Evolutionary conservation across 92 coral and sea anemone species (phyloP), one percentile per base, ranked within the genome.

Genomic region (Metridium senile): DNA sequence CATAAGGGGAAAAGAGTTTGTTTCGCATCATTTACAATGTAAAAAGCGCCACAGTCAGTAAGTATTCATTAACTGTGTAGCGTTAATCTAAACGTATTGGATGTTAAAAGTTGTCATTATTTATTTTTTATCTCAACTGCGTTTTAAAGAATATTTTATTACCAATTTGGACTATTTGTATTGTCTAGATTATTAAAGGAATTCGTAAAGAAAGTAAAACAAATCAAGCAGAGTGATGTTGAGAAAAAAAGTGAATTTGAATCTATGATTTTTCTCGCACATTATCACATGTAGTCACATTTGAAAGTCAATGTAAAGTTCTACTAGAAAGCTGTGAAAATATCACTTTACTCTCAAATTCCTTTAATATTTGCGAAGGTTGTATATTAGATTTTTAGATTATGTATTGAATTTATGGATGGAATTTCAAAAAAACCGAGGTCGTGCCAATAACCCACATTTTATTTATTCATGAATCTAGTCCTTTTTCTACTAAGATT

Each of bases 401-500:
- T n/a, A n/a, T n/a, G n/a, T n/a, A n/a, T n/a, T n/a, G n/a, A n/a
- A n/a, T n/a, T n/a, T n/a, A n/a, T n/a, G n/a, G n/a, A n/a, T n/a
- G n/a, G n/a, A 16, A 63, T 63, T 29, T 6, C 7, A 63, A 29
- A 63, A 28, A 28, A 10, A 29, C 21, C 6, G 31, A 13, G 69
- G 45, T 30, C 69, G 6, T 30, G 53, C 35, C 67, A 32, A 16
- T 46, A 33, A 49, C 31, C 78, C 78, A 16, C 68, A 46, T 18
- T 73, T 29, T 73, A 73, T 73, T 73, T 73, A 73, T 73, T 73
- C 32, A 73, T 73, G 78, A 73, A 34, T 31, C 54, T 58, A 20
- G 66, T 73, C 67, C 68, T 32, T 73, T 52, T 73, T 58, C 68
- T 31, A 9, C 33, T 21, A 54, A 13, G 78, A 0, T 53, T 10